A percentile compares a stretch with the other conserved stretches of the same genome.
These are phyloP conservation scores for Arion vulgaris DNA, from an alignment of 1,140 invertebrate genomes.

Conservation along the genomic window DNA sequence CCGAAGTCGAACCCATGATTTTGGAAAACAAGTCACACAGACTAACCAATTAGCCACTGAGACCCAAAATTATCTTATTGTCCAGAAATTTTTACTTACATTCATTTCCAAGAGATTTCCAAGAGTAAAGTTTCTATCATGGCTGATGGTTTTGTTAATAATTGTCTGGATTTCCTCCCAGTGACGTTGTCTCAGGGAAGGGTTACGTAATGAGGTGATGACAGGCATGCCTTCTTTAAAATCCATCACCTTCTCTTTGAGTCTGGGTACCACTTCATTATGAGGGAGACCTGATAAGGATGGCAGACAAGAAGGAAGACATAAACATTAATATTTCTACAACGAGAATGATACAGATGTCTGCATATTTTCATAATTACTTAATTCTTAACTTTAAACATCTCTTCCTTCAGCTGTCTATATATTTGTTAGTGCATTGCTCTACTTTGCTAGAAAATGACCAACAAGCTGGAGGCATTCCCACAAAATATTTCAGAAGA, in stretches of 20 bases:
- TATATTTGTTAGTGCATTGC: not conserved
- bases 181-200: slow-evolving; percentile 67
- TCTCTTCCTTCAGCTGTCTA: not conserved
- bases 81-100: slow-evolving; percentile 49
- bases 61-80: not conserved
- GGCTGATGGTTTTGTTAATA: slow-evolving; percentile 67
- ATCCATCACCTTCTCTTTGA: slow-evolving; percentile 83
- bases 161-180: slow-evolving; percentile 69
- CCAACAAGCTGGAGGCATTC: too few relatives aligned
- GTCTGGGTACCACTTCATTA: slow-evolving; percentile 82
- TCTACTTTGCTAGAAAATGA: too few relatives aligned
- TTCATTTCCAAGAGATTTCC: slow-evolving; percentile 71
- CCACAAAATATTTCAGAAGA: too few relatives aligned
- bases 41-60: too few relatives aligned
- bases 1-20: too few relatives aligned
- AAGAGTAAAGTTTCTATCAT: slow-evolving; percentile 69
- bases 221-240: slow-evolving; percentile 81
- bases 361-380: too few relatives aligned
- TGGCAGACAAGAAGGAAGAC: too few relatives aligned
- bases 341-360: too few relatives aligned
- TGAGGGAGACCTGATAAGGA: slow-evolving; percentile 75
- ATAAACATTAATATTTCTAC: not conserved
- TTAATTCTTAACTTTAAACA: too few relatives aligned
- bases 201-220: slow-evolving; percentile 71
- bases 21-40: too few relatives aligned